Conservation (phyloP, 2,888 invertebrate species). For the Scaptomyza parva region DNA sequence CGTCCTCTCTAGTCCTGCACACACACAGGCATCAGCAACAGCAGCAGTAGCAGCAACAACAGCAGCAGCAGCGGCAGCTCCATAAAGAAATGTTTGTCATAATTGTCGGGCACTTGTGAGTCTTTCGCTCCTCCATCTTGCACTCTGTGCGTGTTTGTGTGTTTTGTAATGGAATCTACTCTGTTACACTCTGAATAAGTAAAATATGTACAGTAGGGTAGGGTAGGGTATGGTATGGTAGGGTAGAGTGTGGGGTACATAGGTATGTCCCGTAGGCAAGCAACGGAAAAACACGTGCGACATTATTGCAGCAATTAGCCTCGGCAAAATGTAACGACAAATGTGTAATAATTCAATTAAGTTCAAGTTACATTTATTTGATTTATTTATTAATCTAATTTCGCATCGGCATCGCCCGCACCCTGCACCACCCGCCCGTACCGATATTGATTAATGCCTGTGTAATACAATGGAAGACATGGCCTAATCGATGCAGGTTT, state of each 20-base stretch:
- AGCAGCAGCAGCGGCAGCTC: slow-evolving; percentile 11
- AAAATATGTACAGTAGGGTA: slow-evolving; percentile 53
- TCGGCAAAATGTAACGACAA: slow-evolving; percentile 65
- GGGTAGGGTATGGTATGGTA: neutral
- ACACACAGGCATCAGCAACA: slow-evolving; percentile 13
- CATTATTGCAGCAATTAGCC: slow-evolving; percentile 79
- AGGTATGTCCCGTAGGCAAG: slow-evolving; percentile 38
- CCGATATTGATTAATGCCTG: slow-evolving; percentile 41
- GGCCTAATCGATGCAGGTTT: neutral
- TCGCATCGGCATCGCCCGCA: neutral
- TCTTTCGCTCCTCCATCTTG: neutral
- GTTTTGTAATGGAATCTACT: slow-evolving; percentile 52
- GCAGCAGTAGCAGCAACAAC: slow-evolving; percentile 9
- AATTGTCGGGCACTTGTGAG: slow-evolving; percentile 75
- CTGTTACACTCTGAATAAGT: slow-evolving; percentile 46
- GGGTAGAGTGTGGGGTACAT: slow-evolving; percentile 9
- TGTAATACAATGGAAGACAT: neutral
- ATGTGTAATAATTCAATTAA: slow-evolving; percentile 80
- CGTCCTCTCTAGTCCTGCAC: slow-evolving; percentile 41
- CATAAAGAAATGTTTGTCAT: slow-evolving; percentile 72
- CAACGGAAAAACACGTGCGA: slow-evolving; percentile 64
- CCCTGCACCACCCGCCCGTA: neutral
- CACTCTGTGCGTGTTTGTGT: slow-evolving; percentile 28
- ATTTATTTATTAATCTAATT: slow-evolving; percentile 69
- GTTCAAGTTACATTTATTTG: slow-evolving; percentile 75